Conservation (phyloP, 2,113 vertebrate species). For the Notarius quadriscutis region DNA sequence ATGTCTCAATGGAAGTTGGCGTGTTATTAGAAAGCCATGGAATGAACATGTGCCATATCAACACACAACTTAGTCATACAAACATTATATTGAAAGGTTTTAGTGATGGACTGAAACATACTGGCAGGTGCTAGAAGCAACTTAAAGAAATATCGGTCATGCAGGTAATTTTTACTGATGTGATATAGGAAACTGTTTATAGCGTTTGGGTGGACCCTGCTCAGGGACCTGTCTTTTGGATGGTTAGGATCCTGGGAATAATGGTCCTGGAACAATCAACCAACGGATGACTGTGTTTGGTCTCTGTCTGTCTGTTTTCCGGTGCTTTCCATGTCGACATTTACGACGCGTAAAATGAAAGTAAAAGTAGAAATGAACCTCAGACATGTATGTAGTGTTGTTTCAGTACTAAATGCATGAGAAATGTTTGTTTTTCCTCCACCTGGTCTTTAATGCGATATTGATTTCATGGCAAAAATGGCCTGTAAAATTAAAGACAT, state of each 20-base stretch:
- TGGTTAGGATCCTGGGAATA: neutral
- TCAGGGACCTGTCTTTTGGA: neutral
- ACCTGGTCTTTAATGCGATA: slow-evolving; percentile 10
- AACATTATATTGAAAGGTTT: too few relatives aligned
- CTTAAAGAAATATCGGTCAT: neutral
- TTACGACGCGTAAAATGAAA: neutral
- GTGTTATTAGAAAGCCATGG: neutral
- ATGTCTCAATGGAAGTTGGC: neutral
- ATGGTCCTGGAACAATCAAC: neutral
- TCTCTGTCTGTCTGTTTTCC: neutral
- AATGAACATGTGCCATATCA: neutral
- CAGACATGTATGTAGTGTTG: neutral
- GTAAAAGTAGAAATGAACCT: neutral
- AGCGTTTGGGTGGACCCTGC: neutral
- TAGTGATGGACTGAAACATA: neutral
- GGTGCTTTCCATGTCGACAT: neutral
- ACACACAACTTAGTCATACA: neutral
- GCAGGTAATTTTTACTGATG: neutral
- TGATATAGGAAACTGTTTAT: neutral
- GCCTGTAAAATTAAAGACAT: slow-evolving; percentile 31
- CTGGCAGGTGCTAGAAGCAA: neutral
- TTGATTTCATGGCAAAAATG: slow-evolving; percentile 26
- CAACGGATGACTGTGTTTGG: neutral
- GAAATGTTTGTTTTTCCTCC: slow-evolving; percentile 13
- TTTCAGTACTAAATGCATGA: neutral